Evolutionary conservation across 2,113 vertebrate species (phyloP).

Genomic region (Brachypteracias leptosomus): DNA sequence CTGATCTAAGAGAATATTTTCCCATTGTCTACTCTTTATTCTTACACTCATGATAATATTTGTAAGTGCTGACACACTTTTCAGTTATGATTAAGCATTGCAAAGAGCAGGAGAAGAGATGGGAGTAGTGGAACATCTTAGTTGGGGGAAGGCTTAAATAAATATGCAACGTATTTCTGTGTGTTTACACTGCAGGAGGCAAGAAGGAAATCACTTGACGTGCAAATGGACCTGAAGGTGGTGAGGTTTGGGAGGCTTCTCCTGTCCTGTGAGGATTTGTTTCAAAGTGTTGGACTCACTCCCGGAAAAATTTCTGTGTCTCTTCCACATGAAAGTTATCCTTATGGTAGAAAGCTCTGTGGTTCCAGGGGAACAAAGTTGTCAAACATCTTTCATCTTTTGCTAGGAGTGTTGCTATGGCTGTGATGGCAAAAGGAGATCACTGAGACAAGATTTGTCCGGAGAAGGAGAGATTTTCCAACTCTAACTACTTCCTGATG

Average conservation of each 20-base stretch:
- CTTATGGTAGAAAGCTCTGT: conserved; percentile 35
- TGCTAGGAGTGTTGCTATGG: not conserved
- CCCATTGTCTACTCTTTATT: not conserved
- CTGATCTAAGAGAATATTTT: not conserved
- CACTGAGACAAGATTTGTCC: conserved; percentile 19
- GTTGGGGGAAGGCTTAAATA: not conserved
- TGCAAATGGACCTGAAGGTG: conserved; percentile 17
- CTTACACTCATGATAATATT: not conserved
- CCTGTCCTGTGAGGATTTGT: conserved; percentile 30
- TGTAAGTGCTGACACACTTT: not conserved
- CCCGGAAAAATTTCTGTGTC: conserved; percentile 30
- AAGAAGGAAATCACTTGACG: conserved; percentile 33
- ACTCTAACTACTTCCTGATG: conserved; percentile 37
- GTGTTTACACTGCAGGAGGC: not conserved
- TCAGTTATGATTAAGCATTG: conserved; percentile 9
- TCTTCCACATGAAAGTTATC: conserved; percentile 50
- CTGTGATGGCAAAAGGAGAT: conserved; percentile 52
- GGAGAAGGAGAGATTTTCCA: conserved; percentile 25
- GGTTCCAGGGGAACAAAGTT: conserved; percentile 54
- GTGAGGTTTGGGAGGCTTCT: conserved; percentile 23
- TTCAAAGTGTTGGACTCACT: conserved; percentile 54
- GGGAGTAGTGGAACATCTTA: conserved; percentile 19
- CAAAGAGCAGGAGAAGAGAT: conserved; percentile 9
- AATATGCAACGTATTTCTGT: not conserved
- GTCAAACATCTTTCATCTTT: conserved; percentile 50